Percentiles rank a stretch among this genome's conserved stretches.
phyloP scores from a whole-genome alignment of 2,888 invertebrate species.

The Pammene aurita region DNA sequence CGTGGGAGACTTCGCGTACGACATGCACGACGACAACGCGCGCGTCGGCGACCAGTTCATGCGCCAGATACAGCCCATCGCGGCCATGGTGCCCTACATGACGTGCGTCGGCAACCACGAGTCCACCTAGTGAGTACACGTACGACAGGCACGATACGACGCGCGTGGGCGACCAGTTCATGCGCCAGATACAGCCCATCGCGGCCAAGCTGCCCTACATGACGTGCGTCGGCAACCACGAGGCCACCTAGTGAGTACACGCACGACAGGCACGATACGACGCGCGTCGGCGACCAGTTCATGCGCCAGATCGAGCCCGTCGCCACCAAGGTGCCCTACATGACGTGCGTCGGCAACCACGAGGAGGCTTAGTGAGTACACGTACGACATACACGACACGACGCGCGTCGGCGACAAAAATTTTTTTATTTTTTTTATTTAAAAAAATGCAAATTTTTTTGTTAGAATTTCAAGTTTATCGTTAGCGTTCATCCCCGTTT shows the following conservation, averaged over 20 bases:
- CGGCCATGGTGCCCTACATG: conserved; percentile 96
- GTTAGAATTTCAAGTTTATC: too few species aligned
- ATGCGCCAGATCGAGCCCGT: conserved; percentile 96
- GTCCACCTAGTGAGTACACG: conserved; percentile 87
- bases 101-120: conserved; percentile 97
- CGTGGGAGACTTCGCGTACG: conserved; percentile 97
- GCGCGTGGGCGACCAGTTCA: conserved; percentile 95
- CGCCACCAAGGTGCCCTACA: conserved; percentile 95
- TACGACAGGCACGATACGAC: conserved; percentile 94
- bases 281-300: conserved; percentile 94
- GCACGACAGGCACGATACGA: conserved; percentile 93
- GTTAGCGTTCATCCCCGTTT: too few species aligned
- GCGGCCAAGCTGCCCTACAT: conserved; percentile 96
- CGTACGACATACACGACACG: conserved; percentile 94
- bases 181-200: conserved; percentile 94
- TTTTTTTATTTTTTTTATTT: too few species aligned
- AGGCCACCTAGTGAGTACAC: conserved; percentile 88
- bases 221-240: conserved; percentile 97
- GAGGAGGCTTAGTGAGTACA: conserved; percentile 89
- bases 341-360: conserved; percentile 97
- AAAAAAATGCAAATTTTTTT: too few species aligned
- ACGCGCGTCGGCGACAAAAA: conserved; percentile 92
- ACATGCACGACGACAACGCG: conserved; percentile 93
- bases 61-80: conserved; percentile 94
- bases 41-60: conserved; percentile 95